Percentiles rank a stretch among this genome's conserved stretches.
Conservation (phyloP, 2,113 vertebrate genomes). For the Lanius collurio region DNA sequence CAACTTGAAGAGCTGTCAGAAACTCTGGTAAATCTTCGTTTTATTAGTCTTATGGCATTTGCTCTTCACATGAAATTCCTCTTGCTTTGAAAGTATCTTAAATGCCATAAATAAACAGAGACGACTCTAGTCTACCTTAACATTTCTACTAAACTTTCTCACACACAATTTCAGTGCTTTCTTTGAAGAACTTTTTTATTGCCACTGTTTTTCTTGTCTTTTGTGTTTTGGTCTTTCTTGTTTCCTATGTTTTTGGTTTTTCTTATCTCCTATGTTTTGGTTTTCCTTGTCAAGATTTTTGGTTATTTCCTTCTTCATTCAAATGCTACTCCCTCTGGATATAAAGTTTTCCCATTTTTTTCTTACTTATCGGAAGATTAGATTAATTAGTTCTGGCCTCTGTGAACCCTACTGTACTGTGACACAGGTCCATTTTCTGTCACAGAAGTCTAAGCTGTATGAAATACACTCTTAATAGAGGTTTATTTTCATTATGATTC, state of each 20-base stretch:
- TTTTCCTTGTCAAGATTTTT: not conserved
- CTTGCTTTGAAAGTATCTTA: not conserved
- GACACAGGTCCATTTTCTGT: not conserved
- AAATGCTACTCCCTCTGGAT: not conserved
- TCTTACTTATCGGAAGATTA: not conserved
- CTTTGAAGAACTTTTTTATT: not conserved
- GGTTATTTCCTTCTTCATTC: not conserved
- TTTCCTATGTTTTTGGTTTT: not conserved
- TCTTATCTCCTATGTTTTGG: not conserved
- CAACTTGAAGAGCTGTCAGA: slow-evolving; percentile 79
- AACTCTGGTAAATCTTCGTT: slow-evolving; percentile 74
- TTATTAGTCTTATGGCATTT: not conserved
- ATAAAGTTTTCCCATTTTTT: not conserved
- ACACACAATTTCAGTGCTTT: not conserved
- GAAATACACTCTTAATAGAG: not conserved
- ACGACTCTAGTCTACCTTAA: not conserved
- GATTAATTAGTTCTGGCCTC: not conserved
- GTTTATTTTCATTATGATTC: not conserved
- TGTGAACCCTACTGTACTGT: not conserved
- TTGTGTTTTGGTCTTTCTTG: not conserved
- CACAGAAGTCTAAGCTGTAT: not conserved
- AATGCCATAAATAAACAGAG: not conserved
- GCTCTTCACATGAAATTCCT: not conserved
- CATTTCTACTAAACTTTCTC: not conserved
- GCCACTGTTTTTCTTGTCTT: not conserved